Conservation (phyloP, 2,797 vertebrate genomes). For the Perodicticus potto region DNA sequence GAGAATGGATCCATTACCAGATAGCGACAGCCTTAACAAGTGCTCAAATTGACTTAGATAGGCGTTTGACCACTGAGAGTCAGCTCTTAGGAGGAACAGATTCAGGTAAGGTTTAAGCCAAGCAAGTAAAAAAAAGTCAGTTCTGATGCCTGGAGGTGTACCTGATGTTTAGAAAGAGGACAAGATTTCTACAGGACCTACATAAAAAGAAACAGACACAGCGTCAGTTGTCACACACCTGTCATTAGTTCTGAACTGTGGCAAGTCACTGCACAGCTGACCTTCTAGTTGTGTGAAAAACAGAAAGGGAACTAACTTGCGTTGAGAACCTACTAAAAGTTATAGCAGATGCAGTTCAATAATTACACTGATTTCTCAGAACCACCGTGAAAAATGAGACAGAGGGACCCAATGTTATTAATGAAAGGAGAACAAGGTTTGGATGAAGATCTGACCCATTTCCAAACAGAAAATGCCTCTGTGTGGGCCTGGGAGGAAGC, state of each 20-base stretch:
- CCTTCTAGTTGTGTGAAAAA: not conserved
- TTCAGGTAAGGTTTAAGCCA: conserved; percentile 12
- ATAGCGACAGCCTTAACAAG: not conserved
- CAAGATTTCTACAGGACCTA: not conserved
- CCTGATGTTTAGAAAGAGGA: not conserved
- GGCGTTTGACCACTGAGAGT: not conserved
- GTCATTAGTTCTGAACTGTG: not conserved
- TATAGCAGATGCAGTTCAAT: not conserved
- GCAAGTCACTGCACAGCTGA: not conserved
- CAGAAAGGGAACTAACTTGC: not conserved
- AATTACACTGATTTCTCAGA: not conserved
- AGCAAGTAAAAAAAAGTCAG: conserved; percentile 21
- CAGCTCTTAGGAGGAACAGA: not conserved
- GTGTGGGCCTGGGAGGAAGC: not conserved
- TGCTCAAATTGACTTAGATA: not conserved
- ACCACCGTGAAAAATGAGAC: not conserved
- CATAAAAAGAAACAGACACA: not conserved
- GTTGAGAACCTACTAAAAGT: not conserved
- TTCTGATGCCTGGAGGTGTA: not conserved
- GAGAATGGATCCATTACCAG: not conserved
- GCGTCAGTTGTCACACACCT: not conserved
- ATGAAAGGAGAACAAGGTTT: not conserved
- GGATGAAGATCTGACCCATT: not conserved
- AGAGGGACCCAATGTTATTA: not conserved
- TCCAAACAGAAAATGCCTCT: not conserved